Evolutionary conservation across 2,888 invertebrate genomes (phyloP).

Genomic region (Strigamia maritima): DNA sequence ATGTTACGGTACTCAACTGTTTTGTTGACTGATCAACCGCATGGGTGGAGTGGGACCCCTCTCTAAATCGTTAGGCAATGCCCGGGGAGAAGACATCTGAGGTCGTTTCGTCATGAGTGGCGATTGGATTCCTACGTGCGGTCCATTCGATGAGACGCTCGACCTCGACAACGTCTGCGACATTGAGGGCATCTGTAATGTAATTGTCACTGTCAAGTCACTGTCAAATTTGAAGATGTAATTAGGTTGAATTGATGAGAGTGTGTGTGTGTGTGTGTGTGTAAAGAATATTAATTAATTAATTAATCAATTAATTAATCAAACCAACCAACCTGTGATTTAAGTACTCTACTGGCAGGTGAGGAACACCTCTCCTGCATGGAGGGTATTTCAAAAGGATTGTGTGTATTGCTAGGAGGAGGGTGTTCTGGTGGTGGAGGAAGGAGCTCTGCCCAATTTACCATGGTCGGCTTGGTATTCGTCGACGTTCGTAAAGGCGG

Average conservation of each 20-base stretch:
- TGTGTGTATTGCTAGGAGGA: slow-evolving; percentile 50
- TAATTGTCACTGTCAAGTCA: too few relatives aligned
- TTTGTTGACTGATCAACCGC: slow-evolving; percentile 39
- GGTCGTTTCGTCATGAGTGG: slow-evolving; percentile 43
- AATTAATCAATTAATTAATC: too few relatives aligned
- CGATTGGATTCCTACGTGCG: slow-evolving; percentile 43
- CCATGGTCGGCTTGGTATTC: slow-evolving; percentile 48
- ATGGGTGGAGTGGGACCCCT: slow-evolving; percentile 43
- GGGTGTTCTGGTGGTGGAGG: slow-evolving; percentile 55
- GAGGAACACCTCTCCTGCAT: slow-evolving; percentile 43
- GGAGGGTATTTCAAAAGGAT: slow-evolving; percentile 47
- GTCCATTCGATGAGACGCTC: not conserved
- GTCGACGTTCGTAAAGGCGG: slow-evolving; percentile 40
- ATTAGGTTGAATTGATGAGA: too few relatives aligned
- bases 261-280: slow-evolving; percentile 19
- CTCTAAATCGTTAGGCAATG: slow-evolving; percentile 38
- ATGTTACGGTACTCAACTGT: slow-evolving; percentile 36
- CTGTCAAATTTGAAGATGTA: too few relatives aligned
- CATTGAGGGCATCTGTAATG: not conserved
- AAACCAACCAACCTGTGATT: slow-evolving; percentile 39
- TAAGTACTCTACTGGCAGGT: slow-evolving; percentile 42
- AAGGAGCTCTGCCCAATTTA: slow-evolving; percentile 51
- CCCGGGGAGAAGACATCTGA: slow-evolving; percentile 43
- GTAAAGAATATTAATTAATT: too few relatives aligned
- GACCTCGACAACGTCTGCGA: not conserved